Base-by-base conservation (phyloP, 1,140 invertebrate genomes). In the Bombus soroeensis region DNA sequence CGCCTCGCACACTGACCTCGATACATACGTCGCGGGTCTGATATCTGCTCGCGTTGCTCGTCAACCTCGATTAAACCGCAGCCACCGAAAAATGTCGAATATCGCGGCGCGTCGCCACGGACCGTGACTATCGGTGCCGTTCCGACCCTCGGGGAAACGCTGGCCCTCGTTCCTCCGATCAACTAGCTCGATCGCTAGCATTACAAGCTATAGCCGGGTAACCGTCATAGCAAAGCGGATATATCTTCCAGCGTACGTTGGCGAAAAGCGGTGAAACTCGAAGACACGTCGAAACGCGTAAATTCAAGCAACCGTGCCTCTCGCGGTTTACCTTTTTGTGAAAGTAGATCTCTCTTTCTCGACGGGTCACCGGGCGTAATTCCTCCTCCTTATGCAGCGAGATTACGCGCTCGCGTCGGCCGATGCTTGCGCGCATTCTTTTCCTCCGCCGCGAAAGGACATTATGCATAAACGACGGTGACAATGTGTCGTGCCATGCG, bases 291-390 rank as follows among this genome's bases (percentile, higher is more conserved):
- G 73, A 84, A 84, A 71, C 82, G 82, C 76, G 76, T 85, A 72
- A 85, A 80, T 85, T 85, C 83, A 72, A 73, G 39, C 82, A 32
- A 34, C 74, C 75, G 43, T 70, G 66, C 59, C 59, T 71, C 41
- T 85, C 78, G 84, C 79, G 71, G 59, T 88, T 82, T 83, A 74
- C 80, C 64, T 85, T 80, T 87, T 88, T 84, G 83, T 80, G 74
- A 74, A 71, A 72, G 80, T 72, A 83, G 66, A 66, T 86, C 84
- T 86, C 82, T 87, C 76, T 85, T 34, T 88, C 68, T 34, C 64
- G 47, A 41, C 78, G 59, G 37, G 71, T 74, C 78, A 71, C 70
- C 78, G 62, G n/a, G 78, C 79, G 59, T 75, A 81, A 85, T 85
- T 85, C 71, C 59, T n/a, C 71, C 71, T 85, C 83, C 83, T 81